A percentile compares a stretch with the other conserved stretches of the same genome.
These are phyloP conservation scores for Whitmania pigra DNA, from an alignment of 1,140 invertebrate genomes.

Conservation along the genomic window DNA sequence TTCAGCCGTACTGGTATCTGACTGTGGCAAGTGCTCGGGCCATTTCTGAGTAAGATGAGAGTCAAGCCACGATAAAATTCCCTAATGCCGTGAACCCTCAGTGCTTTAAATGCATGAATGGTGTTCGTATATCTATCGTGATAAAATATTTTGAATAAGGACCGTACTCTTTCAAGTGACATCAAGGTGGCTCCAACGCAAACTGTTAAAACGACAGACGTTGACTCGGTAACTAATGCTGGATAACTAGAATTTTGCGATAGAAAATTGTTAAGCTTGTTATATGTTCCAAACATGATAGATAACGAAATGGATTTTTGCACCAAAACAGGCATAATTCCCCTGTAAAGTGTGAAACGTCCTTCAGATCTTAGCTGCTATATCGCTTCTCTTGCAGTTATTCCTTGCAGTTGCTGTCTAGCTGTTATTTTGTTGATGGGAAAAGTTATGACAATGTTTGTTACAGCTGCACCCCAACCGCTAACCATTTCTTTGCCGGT, in stretches of 20 bases:
- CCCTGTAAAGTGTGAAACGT: conserved; percentile 69
- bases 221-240: conserved; percentile 45
- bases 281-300: conserved; percentile 90
- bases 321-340: conserved; percentile 80
- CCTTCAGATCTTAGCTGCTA: conserved; percentile 65
- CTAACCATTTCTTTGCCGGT: conserved; percentile 63
- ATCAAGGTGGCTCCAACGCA: conserved; percentile 70
- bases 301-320: conserved; percentile 84
- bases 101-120: conserved; percentile 60
- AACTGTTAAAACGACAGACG: conserved; percentile 61
- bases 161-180: conserved; percentile 90
- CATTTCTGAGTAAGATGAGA: conserved; percentile 74
- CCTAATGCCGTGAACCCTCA: conserved; percentile 52
- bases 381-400: conserved; percentile 38
- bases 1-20: conserved; percentile 19
- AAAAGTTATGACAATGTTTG: conserved; percentile 83
- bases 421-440: conserved; percentile 95
- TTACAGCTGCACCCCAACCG: conserved; percentile 81
- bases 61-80: conserved; percentile 54
- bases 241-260: conserved; percentile 28
- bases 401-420: conserved; percentile 64
- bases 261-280: conserved; percentile 59
- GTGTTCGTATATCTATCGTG: conserved; percentile 77
- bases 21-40: conserved; percentile 56
- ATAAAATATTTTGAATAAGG: conserved; percentile 76